These are phyloP conservation scores for Natator depressus DNA, from an alignment of 2,113 vertebrate genomes.

Conservation along the genomic window DNA sequence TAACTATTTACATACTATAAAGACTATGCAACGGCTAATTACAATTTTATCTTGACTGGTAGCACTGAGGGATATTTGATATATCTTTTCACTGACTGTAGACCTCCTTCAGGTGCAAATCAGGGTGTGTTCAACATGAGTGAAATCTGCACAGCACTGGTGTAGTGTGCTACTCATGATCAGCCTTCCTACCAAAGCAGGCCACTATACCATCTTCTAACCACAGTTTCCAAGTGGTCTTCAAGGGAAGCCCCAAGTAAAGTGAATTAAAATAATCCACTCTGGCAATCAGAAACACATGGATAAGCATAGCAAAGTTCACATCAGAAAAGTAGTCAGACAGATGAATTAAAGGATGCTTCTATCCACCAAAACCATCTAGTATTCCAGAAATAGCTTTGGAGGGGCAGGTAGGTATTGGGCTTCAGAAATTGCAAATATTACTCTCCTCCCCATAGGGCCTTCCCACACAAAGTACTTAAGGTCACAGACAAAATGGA, in stretches of 20 bases:
- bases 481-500: background rate
- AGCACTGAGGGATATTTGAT: background rate
- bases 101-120: background rate
- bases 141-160: background rate
- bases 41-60: background rate
- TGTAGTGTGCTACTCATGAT: background rate
- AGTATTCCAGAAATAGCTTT: background rate
- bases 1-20: background rate
- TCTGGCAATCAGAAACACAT: background rate
- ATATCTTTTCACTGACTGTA: background rate
- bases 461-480: background rate
- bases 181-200: background rate
- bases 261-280: background rate
- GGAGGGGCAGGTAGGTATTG: background rate
- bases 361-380: background rate
- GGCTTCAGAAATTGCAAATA: background rate
- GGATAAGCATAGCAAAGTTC: background rate
- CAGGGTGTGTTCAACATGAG: background rate
- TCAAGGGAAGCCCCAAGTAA: background rate
- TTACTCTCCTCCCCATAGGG: background rate
- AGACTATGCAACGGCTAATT: background rate
- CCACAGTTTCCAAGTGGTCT: background rate
- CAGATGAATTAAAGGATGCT: background rate
- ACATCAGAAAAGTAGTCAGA: background rate
- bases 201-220: background rate